These are phyloP conservation scores for Indicator indicator DNA, from an alignment of 2,113 vertebrate species.

Conservation along the genomic window DNA sequence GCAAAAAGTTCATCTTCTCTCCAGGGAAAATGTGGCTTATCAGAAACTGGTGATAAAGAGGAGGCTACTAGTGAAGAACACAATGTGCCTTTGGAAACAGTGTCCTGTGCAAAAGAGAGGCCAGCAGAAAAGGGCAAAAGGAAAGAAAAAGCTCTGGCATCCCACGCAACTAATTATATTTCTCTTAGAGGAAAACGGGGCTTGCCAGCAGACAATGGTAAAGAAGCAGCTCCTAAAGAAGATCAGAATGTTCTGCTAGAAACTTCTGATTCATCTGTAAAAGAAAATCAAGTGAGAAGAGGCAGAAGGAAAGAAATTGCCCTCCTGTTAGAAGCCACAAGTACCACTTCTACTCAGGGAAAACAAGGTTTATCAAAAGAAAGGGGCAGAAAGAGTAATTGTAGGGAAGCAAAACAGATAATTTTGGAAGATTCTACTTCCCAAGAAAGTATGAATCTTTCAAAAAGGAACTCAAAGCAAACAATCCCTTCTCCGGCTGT, in stretches of 20 bases:
- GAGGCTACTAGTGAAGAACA: not conserved
- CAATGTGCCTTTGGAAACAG: not conserved
- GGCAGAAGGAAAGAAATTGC: not conserved
- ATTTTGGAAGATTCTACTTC: not conserved
- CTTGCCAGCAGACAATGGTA: not conserved
- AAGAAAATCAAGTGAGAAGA: not conserved
- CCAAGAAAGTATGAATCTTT: not conserved
- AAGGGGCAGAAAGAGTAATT: not conserved
- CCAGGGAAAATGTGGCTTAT: not conserved
- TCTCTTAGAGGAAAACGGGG: not conserved
- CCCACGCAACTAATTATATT: not conserved
- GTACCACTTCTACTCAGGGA: not conserved
- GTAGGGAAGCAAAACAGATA: not conserved
- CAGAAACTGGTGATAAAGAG: not conserved
- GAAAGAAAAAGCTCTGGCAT: not conserved
- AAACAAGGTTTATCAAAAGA: not conserved
- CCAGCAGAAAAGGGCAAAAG: slow-evolving; percentile 7
- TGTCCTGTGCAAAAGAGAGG: not conserved
- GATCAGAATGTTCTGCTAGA: not conserved
- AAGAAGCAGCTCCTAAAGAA: not conserved
- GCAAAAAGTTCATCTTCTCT: not conserved
- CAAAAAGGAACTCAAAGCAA: not conserved
- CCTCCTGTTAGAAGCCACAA: not conserved
- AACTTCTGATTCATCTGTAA: not conserved
- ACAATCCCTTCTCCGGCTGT: not conserved